Evolutionary conservation across 1,140 invertebrate genomes (phyloP), one percentile per base, ranked within the genome.

Genomic region (Riptortus pedestris): DNA sequence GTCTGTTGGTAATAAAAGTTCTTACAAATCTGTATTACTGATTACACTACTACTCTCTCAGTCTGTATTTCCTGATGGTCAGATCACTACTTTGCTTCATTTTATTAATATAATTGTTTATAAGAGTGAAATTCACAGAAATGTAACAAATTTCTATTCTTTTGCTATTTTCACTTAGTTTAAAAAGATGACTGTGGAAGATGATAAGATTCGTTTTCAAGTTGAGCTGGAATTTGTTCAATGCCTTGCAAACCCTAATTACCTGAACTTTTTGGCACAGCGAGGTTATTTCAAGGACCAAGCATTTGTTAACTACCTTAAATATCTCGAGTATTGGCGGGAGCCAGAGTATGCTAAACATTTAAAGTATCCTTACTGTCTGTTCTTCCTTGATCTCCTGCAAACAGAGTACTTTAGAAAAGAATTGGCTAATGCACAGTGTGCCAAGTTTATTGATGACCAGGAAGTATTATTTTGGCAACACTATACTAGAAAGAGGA

Each of bases 161-260:
- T n/a, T n/a, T n/a, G n/a, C n/a, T n/a, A n/a, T n/a, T n/a, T n/a
- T n/a, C n/a, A n/a, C n/a, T n/a, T n/a, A n/a, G n/a, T n/a, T n/a
- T n/a, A n/a, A n/a, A n/a, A n/a, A 2, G 24, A 55, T 55, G 51
- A 55, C 51, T 24, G 51, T 55, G 26, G 51, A 55, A 24, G 51
- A 55, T 26, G 51, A 55, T 55, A 55, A 55, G 24, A 55, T 93
- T 69, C 80, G 93, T 66, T 96, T 96, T 79, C 93, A 97, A 81
- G 85, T 96, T 58, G 96, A 98, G 78, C 79, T 98, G 63, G 96
- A 99, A 78, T 99, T 99, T 81, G 95, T 99, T 11, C 96, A 99
- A 74, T 97, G 96, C 75, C 79, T 99, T 31, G 93, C 93, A 2
- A 99, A 98, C 79, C 96, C 96, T 9, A 96, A 97, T 76, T 99